Conservation (phyloP, 2,797 vertebrate genomes). For the Acipenser transmontanus region DNA sequence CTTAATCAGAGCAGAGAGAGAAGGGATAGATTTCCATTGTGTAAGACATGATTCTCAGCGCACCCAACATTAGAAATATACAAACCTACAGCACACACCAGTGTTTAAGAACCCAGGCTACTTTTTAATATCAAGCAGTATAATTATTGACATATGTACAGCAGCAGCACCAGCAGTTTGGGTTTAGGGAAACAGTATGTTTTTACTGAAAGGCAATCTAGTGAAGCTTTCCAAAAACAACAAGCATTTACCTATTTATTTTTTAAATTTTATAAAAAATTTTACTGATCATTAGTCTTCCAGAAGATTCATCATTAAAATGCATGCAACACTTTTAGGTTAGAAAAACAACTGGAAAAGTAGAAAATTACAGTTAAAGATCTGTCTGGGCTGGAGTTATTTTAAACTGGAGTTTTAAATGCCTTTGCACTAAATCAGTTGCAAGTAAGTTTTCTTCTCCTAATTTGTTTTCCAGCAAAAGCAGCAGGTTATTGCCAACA, state of each 20-base stretch:
- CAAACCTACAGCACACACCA: background rate
- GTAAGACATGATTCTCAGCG: background rate
- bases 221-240: background rate
- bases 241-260: background rate
- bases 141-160: slow-evolving; percentile 1
- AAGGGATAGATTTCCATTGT: background rate
- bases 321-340: background rate
- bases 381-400: too few species aligned
- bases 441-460: too few species aligned
- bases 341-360: background rate
- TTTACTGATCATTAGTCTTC: background rate
- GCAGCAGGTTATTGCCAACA: too few species aligned
- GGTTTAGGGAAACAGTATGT: background rate
- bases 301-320: background rate
- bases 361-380: too few species aligned
- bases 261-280: too few species aligned
- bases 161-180: background rate
- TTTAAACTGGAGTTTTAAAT: too few species aligned
- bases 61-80: background rate
- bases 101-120: too few species aligned
- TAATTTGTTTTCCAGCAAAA: too few species aligned
- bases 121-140: background rate
- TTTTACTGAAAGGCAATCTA: background rate
- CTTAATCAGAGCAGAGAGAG: background rate
- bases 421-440: too few species aligned